These are phyloP conservation scores for Heliocidaris erythrogramma DNA, from an alignment of 35 echinoderm and acorn worm species.

Conservation along the genomic window DNA sequence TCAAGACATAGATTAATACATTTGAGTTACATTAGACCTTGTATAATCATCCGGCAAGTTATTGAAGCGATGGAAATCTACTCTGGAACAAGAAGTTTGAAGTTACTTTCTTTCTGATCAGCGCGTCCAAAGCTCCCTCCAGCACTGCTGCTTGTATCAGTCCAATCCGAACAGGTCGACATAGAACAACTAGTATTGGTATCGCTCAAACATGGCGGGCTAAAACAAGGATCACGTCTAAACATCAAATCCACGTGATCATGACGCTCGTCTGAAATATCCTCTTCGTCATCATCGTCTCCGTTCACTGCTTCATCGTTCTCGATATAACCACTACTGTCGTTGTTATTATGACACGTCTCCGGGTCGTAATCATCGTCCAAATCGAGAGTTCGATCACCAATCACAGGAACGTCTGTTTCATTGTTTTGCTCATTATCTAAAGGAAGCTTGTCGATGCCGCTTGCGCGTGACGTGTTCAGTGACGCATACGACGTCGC, in stretches of 20 bases:
- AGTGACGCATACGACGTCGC: constrained; percentile 13
- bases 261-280: not conserved
- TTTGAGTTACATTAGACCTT: not conserved
- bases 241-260: constrained; percentile 10
- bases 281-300: not conserved
- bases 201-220: constrained; percentile 34
- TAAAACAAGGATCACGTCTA: not conserved
- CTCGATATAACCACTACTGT: not conserved
- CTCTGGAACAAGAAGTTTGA: constrained; percentile 35
- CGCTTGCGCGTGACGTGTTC: constrained; percentile 26
- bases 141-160: constrained; percentile 83
- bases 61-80: not conserved
- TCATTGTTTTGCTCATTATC: not conserved
- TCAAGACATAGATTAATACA: too few relatives aligned
- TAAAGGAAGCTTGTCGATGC: constrained; percentile 25
- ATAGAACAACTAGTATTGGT: constrained; percentile 76
- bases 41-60: not conserved
- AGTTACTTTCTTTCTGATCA: constrained; percentile 61
- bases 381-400: not conserved
- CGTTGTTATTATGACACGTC: not conserved
- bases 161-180: constrained; percentile 84
- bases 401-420: not conserved
- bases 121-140: constrained; percentile 84
- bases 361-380: too few relatives aligned
- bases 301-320: not conserved